Evolutionary conservation across 1,140 invertebrate genomes (phyloP).

Genomic region (Piezodorus guildinii): DNA sequence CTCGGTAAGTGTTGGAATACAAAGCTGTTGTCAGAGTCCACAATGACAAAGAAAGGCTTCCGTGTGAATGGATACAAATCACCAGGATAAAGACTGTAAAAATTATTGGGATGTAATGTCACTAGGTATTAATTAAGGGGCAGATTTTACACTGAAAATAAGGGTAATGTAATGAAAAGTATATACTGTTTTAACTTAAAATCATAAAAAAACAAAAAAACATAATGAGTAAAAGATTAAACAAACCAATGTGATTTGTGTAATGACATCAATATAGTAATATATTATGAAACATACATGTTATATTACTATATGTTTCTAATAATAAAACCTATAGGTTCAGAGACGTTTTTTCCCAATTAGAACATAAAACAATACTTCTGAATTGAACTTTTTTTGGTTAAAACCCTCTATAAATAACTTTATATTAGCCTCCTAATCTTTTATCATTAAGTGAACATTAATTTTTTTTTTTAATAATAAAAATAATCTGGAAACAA

Average conservation of each 20-base stretch:
- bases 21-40: slow-evolving; percentile 91
- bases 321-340: too few relatives aligned
- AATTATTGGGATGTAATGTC: slow-evolving; percentile 1
- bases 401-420: too few relatives aligned
- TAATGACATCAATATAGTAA: too few relatives aligned
- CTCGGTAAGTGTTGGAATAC: slow-evolving; percentile 85
- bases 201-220: neutral
- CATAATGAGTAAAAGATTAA: neutral
- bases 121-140: neutral
- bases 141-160: neutral
- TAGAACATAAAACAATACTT: too few relatives aligned
- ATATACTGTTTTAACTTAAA: neutral
- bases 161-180: neutral
- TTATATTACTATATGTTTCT: too few relatives aligned
- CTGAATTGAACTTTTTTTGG: too few relatives aligned
- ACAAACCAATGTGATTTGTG: neutral
- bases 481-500: too few relatives aligned
- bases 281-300: too few relatives aligned
- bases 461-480: too few relatives aligned
- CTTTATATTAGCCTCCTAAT: too few relatives aligned
- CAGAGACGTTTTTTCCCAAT: too few relatives aligned
- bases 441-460: too few relatives aligned
- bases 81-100: slow-evolving; percentile 74
- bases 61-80: slow-evolving; percentile 64
- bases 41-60: slow-evolving; percentile 66